Evolutionary conservation across 2,797 vertebrate species (phyloP), one percentile per base, ranked within the genome.

Genomic region (Gallinago solitaria): DNA sequence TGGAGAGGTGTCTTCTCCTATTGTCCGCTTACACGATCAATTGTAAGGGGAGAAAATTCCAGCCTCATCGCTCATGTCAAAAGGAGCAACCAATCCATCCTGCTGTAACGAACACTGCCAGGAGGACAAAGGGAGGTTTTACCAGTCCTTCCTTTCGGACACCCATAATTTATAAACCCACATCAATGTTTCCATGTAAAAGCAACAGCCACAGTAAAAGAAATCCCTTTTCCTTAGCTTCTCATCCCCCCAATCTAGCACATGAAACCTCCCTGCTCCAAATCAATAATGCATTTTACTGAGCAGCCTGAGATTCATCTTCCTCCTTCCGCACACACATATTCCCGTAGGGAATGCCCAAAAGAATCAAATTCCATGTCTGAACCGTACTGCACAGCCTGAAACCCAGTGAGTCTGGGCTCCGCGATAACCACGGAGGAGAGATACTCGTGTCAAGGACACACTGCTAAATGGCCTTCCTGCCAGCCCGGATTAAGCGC

Each of bases 111-210:
- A 89, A 80, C 37, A 11, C 71, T 75, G 87, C 37, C 74, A 65
- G 0, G 4, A 90, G 83, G 70, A 96, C 88, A 95, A 95, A 96
- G 59, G 64, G 82, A 85, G 71, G 87, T 83, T 90, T 95, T 91
- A 87, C 92, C 56, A 78, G 73, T 27, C 74, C 83, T 95, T 93
- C 89, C 50, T 93, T 93, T 74, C 45, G 20, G 48, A 85, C 33
- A 64, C 33, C 7, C 45, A 13, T 60, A 79, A 96, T 93, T 96
- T 94, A 84, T 84, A 92, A 90, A 76, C 13, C 17, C 43, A 35
- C 32, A 73, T 73, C 64, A 78, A 61, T 80, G 92, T 63, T 93
- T 93, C 37, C 27, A 19, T 43, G 32, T 1, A 5, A 88, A 94
- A 87, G 12, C 32, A 70, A 33, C 39, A 90, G 41, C 56, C 32